phyloP scores from a whole-genome alignment of 2,797 vertebrate species.

The Aeoliscus strigatus region DNA sequence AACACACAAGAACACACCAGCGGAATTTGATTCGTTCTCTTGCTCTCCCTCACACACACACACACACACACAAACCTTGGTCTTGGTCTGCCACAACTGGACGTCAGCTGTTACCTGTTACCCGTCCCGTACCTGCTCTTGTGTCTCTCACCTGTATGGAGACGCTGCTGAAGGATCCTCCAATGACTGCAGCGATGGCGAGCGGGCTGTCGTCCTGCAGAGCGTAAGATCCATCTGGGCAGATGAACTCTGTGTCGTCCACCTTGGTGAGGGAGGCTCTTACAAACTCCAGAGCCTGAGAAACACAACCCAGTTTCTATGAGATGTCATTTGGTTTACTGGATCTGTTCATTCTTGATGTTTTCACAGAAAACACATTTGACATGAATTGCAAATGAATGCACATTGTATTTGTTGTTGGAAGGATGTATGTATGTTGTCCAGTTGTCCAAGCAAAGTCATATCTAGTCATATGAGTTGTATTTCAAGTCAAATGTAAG shows the following conservation, averaged over 20 bases:
- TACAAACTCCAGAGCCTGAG: conserved; percentile 90
- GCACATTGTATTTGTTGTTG: too few relatives aligned
- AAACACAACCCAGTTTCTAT: conserved; percentile 13
- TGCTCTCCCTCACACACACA: conserved; percentile 38
- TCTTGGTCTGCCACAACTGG: too few relatives aligned
- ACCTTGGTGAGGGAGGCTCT: conserved; percentile 97
- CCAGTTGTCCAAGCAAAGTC: too few relatives aligned
- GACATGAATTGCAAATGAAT: too few relatives aligned
- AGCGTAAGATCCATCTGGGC: conserved; percentile 94
- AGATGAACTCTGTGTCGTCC: conserved; percentile 97
- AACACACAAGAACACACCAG: conserved; percentile 55
- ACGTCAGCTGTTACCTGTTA: conserved; percentile 11
- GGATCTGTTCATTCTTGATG: too few relatives aligned
- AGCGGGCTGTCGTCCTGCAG: conserved; percentile 92
- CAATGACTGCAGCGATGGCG: conserved; percentile 91
- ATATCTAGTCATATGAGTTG: too few relatives aligned
- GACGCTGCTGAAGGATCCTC: conserved; percentile 95
- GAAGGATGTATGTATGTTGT: too few relatives aligned
- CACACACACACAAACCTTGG: conserved; percentile 5
- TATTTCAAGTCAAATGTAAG: too few relatives aligned
- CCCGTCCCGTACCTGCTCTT: too few relatives aligned
- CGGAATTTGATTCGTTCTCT: conserved; percentile 45
- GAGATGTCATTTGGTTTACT: too few relatives aligned
- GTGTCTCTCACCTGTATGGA: conserved; percentile 99
- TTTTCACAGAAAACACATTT: too few relatives aligned